Evolutionary conservation across 2,888 invertebrate genomes (phyloP).

Genomic region (Morpho deidamia): DNA sequence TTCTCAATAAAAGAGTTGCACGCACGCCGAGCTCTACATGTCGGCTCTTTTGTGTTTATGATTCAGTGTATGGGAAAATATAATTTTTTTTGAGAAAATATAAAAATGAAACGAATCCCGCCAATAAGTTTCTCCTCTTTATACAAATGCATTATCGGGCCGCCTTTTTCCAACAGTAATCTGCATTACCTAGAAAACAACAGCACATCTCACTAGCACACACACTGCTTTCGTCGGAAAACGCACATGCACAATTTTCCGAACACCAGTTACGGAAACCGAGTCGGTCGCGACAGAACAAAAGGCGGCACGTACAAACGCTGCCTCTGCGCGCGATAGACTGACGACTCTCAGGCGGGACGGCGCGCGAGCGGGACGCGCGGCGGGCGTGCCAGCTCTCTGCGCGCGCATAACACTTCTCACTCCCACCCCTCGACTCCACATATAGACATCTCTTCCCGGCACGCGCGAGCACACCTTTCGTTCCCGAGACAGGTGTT

Average conservation of each 20-base stretch:
- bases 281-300: slow-evolving; percentile 72
- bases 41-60: slow-evolving; percentile 24
- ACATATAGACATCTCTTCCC: slow-evolving; percentile 49
- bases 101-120: slow-evolving; percentile 50
- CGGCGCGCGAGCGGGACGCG: slow-evolving; percentile 68
- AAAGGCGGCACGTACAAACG: slow-evolving; percentile 64
- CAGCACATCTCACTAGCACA: slow-evolving; percentile 77
- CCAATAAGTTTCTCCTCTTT: slow-evolving; percentile 16
- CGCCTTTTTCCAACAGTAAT: slow-evolving; percentile 60
- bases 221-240: slow-evolving; percentile 74
- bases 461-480: slow-evolving; percentile 71
- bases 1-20: slow-evolving; percentile 46
- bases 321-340: slow-evolving; percentile 74
- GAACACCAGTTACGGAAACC: slow-evolving; percentile 75
- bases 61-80: slow-evolving; percentile 9
- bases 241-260: slow-evolving; percentile 79
- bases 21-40: slow-evolving; percentile 38
- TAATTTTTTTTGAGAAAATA: slow-evolving; percentile 36
- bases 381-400: slow-evolving; percentile 68
- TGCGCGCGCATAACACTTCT: slow-evolving; percentile 69
- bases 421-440: slow-evolving; percentile 42
- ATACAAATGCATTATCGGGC: slow-evolving; percentile 49
- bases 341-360: slow-evolving; percentile 55
- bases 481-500: slow-evolving; percentile 77
- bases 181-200: slow-evolving; percentile 75